Evolutionary conservation across 2,797 vertebrate genomes (phyloP).

Genomic region (Micropoecilia bifurca): DNA sequence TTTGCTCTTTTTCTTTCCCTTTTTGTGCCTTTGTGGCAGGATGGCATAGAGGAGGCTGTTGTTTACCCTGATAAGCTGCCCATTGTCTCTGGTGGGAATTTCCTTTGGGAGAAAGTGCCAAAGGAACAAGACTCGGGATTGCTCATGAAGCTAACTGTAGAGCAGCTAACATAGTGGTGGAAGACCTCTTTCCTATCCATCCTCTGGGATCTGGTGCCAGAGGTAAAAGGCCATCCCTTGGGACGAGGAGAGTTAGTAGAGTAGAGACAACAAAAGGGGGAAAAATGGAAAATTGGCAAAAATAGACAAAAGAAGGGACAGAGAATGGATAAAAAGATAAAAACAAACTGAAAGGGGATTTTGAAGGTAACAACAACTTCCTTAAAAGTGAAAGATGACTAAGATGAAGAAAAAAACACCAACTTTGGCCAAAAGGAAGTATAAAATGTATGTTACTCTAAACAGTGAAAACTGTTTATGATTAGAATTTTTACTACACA

Average conservation of each 20-base stretch:
- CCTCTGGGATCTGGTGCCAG: conserved; percentile 69
- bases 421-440: not conserved
- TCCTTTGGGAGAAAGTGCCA: conserved; percentile 72
- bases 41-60: conserved; percentile 74
- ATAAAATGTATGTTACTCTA: not conserved
- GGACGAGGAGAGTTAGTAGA: conserved; percentile 53
- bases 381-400: not conserved
- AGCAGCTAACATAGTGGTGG: conserved; percentile 42
- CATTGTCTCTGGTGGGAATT: conserved; percentile 81
- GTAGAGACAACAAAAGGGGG: conserved; percentile 56
- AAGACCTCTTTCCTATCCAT: conserved; percentile 50
- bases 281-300: conserved; percentile 26
- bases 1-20: conserved; percentile 63
- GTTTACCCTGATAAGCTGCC: conserved; percentile 83
- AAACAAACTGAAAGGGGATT: conserved; percentile 29
- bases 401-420: not conserved
- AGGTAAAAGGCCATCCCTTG: conserved; percentile 64
- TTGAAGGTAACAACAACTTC: conserved; percentile 11
- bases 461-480: not conserved
- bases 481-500: not conserved
- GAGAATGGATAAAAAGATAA: conserved; percentile 32
- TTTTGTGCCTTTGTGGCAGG: conserved; percentile 66
- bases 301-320: conserved; percentile 16
- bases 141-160: conserved; percentile 46
- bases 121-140: conserved; percentile 55